phyloP scores from a whole-genome alignment of 1,140 invertebrate genomes.

The Brachystomella parvula region DNA sequence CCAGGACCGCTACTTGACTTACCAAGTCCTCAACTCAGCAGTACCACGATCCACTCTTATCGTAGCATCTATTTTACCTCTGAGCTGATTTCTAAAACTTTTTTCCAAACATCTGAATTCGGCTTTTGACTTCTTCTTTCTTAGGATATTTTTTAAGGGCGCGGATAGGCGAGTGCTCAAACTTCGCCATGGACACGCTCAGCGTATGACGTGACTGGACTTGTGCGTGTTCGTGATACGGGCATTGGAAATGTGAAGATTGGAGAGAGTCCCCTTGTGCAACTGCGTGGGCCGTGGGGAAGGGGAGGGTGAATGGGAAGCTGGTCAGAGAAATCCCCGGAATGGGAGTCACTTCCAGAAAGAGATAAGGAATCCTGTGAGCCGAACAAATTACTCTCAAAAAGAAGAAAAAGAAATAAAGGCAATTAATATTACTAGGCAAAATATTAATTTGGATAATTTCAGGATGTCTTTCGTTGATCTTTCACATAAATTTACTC shows the following conservation, averaged over 20 bases:
- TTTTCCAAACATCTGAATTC: too few species aligned
- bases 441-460: too few species aligned
- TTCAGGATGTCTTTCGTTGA: constrained; percentile 67
- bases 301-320: constrained; percentile 58
- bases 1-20: constrained; percentile 53
- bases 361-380: constrained; percentile 53
- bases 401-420: too few species aligned
- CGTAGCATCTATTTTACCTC: constrained; percentile 55
- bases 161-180: constrained; percentile 41
- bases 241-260: constrained; percentile 40
- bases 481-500: constrained; percentile 59
- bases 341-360: constrained; percentile 57
- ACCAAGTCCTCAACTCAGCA: constrained; percentile 61
- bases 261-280: constrained; percentile 47
- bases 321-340: constrained; percentile 55
- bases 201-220: constrained; percentile 63
- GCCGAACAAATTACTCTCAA: too few species aligned
- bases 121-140: too few species aligned
- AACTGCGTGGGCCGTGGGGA: constrained; percentile 58
- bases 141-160: constrained; percentile 37
- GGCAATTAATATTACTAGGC: too few species aligned
- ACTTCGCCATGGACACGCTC: constrained; percentile 58
- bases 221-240: constrained; percentile 58
- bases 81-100: too few species aligned
- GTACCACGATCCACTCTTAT: constrained; percentile 63